These are phyloP conservation scores for Campoletis sonorensis DNA, from an alignment of 1,140 invertebrate genomes.

Conservation along the genomic window DNA sequence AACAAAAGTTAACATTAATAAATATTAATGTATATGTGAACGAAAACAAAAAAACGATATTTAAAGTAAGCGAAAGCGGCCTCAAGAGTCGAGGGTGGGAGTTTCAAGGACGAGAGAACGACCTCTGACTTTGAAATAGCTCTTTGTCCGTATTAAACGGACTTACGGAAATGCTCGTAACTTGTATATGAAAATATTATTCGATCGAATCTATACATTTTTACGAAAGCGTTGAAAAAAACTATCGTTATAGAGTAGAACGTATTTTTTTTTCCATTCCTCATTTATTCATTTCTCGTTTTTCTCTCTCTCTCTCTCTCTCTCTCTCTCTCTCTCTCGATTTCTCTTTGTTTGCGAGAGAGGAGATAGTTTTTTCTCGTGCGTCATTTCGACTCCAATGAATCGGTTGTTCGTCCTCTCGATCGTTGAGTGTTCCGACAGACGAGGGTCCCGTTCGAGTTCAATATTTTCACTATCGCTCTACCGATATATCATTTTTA, in stretches of 20 bases:
- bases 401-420: conserved; percentile 30
- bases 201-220: conserved; percentile 35
- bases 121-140: conserved; percentile 15
- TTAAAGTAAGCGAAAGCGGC: conserved; percentile 53
- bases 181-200: background rate
- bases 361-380: no score
- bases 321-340: no score
- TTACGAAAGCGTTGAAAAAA: conserved; percentile 31
- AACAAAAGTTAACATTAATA: background rate
- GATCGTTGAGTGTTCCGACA: conserved; percentile 34
- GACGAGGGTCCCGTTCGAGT: background rate
- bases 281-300: background rate
- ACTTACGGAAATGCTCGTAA: conserved; percentile 1
- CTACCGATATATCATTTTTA: background rate
- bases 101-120: conserved; percentile 33
- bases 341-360: background rate
- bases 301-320: no score
- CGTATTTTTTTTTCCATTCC: conserved; percentile 3
- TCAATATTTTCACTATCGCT: background rate
- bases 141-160: background rate
- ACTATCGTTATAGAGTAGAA: conserved; percentile 18
- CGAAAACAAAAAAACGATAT: background rate
- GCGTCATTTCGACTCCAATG: background rate
- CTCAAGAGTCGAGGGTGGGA: conserved; percentile 50
- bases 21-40: background rate